Evolutionary conservation across 1,140 invertebrate species (phyloP), one percentile per base, ranked within the genome.

Genomic region (Planococcus citri): DNA sequence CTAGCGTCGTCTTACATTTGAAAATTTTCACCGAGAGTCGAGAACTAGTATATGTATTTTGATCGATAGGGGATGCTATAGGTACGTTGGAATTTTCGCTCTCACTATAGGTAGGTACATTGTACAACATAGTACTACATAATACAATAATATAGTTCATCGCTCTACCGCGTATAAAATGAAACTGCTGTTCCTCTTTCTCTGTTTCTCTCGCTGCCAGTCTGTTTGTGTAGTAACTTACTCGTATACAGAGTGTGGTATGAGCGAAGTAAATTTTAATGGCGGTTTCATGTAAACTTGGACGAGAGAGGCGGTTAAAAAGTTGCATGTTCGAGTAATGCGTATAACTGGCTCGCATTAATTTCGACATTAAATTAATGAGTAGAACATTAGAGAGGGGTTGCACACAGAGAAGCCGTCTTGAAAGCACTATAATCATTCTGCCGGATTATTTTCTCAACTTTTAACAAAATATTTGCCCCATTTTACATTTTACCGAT

Each of bases 251-350:
- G n/a, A n/a, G n/a, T n/a, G n/a, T n/a, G n/a, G n/a, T n/a, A n/a
- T n/a, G n/a, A n/a, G n/a, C n/a, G n/a, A n/a, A 51, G 41, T 51
- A 51, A 51, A 51, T 51, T 51, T 51, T 51, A 51, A 51, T 51
- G 41, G 41, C 41, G n/a, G 41, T 51, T 51, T 51, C 41, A 51
- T 51, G 41, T 51, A 51, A 51, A 51, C 41, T 4, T 51, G 41
- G 41, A 51, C 41, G 10, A 20, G 10, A 51, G n/a, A 51, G 41
- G 41, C 41, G 41, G 41, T 51, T 51, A 51, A 51, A 51, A 51
- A 51, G 41, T 51, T 51, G 41, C 41, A 51, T 51, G 41, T 51
- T 51, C 41, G 41, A 51, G 41, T 51, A 51, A 51, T 51, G 41
- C 41, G 41, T 51, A 51, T 51, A 51, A 51, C 41, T 51, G 41